Evolutionary conservation across 23 tunicate species (phyloP), one percentile per base, ranked within the genome.

Genomic region (Ciona savignyi): DNA sequence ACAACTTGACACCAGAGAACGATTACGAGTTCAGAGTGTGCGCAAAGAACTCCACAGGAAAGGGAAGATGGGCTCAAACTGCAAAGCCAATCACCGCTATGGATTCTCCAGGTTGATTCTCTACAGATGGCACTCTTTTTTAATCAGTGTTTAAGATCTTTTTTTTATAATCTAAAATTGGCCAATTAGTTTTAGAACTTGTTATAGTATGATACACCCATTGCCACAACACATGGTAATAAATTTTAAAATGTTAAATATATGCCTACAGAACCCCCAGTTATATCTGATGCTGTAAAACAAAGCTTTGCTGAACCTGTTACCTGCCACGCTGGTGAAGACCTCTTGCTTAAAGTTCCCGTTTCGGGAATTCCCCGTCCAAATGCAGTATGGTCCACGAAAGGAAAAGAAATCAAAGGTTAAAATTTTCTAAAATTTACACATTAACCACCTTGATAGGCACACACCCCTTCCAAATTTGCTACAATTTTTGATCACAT

Each of bases 71-170:
- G 83, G 60, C 73, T 29, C 67, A 84, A 71, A 77, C 91, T 4
- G 76, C 60, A 25, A 85, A 84, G 70, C 97, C 97, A 49, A 91
- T 81, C 33, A 77, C 81, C 4, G 97, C 97, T 23, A 91, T 91
- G 91, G 97, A 91, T 75, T 71, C 86, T 21, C 97, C 97, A 80
- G 97, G 97, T 88, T n/a, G n/a, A n/a, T n/a, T n/a, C n/a, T n/a
- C n/a, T n/a, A n/a, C n/a, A n/a, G n/a, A n/a, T n/a, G n/a, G n/a
- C n/a, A n/a, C n/a, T n/a, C n/a, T n/a, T n/a, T n/a, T n/a, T n/a
- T n/a, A n/a, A n/a, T n/a, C n/a, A n/a, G n/a, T n/a, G n/a, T n/a
- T n/a, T n/a, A n/a, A n/a, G n/a, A n/a, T n/a, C n/a, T n/a, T n/a
- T n/a, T n/a, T n/a, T n/a, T n/a, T n/a, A n/a, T n/a, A n/a, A n/a